Conservation (phyloP, 2,113 vertebrate species). For the Saguinus imperator region DNA sequence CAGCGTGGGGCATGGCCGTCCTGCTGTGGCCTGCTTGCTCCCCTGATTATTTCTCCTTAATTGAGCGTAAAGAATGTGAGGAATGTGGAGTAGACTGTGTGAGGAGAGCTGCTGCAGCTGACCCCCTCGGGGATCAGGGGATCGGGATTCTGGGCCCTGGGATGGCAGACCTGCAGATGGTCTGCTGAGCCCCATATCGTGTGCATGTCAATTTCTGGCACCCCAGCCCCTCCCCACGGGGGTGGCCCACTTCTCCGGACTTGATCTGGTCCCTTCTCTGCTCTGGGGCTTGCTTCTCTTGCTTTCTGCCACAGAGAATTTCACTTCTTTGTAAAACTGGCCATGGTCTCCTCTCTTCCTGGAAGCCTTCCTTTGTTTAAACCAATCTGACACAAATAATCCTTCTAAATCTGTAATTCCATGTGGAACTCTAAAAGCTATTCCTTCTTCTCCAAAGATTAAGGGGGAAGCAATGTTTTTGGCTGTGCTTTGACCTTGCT, state of each 20-base stretch:
- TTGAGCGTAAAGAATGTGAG: conserved; percentile 78
- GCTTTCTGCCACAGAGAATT: not conserved
- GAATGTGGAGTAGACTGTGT: conserved; percentile 65
- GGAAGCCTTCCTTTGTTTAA: not conserved
- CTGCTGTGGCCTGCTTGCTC: conserved; percentile 6
- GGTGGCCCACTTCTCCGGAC: not conserved
- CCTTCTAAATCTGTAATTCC: not conserved
- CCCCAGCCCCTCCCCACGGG: fast-evolving
- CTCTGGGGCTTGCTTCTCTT: not conserved
- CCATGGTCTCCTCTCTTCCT: not conserved
- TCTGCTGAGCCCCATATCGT: fast-evolving
- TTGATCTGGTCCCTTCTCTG: not conserved
- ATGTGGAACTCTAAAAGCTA: not conserved
- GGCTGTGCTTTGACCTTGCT: not conserved
- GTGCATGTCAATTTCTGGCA: not conserved
- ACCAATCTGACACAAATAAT: not conserved
- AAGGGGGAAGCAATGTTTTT: not conserved
- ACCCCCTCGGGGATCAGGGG: not conserved
- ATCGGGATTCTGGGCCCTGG: not conserved
- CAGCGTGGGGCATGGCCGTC: not conserved
- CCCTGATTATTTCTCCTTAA: conserved; percentile 79
- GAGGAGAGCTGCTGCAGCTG: conserved; percentile 7
- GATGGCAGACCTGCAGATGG: conserved; percentile 24
- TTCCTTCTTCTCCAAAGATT: not conserved
- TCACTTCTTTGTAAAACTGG: conserved; percentile 6